phyloP scores from a whole-genome alignment of 2,888 invertebrate species.

The Amphipoea oculea region DNA sequence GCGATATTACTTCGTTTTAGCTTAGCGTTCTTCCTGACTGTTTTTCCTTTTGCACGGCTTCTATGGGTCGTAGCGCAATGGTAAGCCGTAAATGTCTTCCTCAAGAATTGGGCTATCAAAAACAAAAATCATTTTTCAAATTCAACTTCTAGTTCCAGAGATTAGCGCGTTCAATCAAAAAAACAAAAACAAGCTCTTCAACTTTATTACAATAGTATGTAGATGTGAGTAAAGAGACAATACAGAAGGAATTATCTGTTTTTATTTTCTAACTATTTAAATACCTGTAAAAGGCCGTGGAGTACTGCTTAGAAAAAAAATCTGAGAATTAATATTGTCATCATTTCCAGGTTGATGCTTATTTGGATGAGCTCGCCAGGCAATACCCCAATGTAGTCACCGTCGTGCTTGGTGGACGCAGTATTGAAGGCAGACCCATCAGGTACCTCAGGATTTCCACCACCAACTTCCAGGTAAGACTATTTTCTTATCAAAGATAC shows the following conservation, averaged over 20 bases:
- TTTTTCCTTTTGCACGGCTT: not conserved
- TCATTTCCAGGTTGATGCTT: slow-evolving; percentile 78
- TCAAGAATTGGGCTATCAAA: not conserved
- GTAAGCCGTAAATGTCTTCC: not conserved
- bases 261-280: not conserved
- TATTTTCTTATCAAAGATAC: not conserved
- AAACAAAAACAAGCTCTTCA: not conserved
- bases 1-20: not conserved
- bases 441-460: slow-evolving; percentile 91
- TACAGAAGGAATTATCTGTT: no score
- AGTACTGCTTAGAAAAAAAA: not conserved
- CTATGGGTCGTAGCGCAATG: not conserved
- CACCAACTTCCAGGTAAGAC: slow-evolving; percentile 81
- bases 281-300: not conserved
- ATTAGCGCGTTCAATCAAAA: not conserved
- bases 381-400: slow-evolving; percentile 76
- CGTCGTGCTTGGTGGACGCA: slow-evolving; percentile 86
- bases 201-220: no score
- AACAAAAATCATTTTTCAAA: no score
- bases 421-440: slow-evolving; percentile 90
- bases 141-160: not conserved
- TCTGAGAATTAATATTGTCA: no score
- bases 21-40: not conserved
- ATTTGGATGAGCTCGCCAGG: slow-evolving; percentile 77
- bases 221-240: not conserved